phyloP scores from a whole-genome alignment of 2,888 invertebrate genomes.

The Bombylius discolor region DNA sequence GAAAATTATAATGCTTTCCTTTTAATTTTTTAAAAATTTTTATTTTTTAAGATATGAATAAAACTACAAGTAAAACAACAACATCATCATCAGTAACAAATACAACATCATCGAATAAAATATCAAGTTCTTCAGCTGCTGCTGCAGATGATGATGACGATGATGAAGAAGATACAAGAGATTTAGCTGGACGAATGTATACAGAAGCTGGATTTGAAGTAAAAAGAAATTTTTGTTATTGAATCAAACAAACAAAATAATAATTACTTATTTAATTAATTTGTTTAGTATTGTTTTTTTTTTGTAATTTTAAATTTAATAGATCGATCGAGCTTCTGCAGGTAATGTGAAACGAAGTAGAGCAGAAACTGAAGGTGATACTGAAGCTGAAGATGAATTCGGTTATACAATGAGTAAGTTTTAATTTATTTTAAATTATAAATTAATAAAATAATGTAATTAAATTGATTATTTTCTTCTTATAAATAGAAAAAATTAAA shows the following conservation, averaged over 20 bases:
- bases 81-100: neutral
- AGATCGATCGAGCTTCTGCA: conserved; percentile 84
- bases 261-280: neutral
- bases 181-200: conserved; percentile 66
- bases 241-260: neutral
- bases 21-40: neutral
- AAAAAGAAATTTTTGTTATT: neutral
- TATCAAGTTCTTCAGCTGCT: too few relatives aligned
- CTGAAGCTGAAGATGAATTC: conserved; percentile 79
- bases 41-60: neutral
- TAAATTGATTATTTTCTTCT: neutral
- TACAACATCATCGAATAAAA: neutral
- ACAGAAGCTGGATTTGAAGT: conserved; percentile 68
- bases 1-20: neutral
- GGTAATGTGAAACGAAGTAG: conserved; percentile 66
- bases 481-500: conserved; percentile 69
- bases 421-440: neutral
- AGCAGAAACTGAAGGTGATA: conserved; percentile 66
- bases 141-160: conserved; percentile 31
- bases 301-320: conserved; percentile 13
- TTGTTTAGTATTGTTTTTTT: neutral
- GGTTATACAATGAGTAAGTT: conserved; percentile 84
- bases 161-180: conserved; percentile 60
- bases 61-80: neutral
- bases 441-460: neutral